Evolutionary conservation across 2,888 invertebrate species (phyloP), one percentile per base, ranked within the genome.

Genomic region (Megaustenia siamemsis): DNA sequence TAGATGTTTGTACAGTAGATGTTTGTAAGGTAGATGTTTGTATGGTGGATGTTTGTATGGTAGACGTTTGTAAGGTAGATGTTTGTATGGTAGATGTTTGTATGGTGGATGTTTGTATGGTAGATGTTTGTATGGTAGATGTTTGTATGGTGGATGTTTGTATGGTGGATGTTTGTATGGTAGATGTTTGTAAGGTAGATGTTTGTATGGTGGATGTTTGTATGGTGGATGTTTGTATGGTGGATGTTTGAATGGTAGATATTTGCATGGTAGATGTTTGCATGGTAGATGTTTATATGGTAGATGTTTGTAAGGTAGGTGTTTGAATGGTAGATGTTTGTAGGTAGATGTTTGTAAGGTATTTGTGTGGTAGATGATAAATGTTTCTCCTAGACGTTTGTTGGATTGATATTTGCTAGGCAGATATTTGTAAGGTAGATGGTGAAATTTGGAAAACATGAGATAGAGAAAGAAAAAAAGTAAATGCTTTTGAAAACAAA

Each of bases 151-250:
- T 66, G 32, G 6, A 66, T 21, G 73, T n/a, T n/a, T n/a, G n/a
- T n/a, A n/a, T n/a, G n/a, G n/a, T 71, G 32, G 83, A 90, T 56
- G 53, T 93, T 4, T 91, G 90, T 81, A 82, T 88, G 32, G 82
- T 80, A 28, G 24, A n/a, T 32, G 10, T 66, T 32, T 66, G 56
- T 32, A 6, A 8, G 6, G 28, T 32, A 6, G 28, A 32, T n/a
- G n/a, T n/a, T n/a, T 6, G 66, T 32, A 32, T 10, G 28, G 32
- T 66, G 32, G 32, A 66, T 32, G 24, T 66, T 66, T 15, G n/a
- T n/a, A n/a, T n/a, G n/a, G n/a, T 71, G 32, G 83, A 90, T 56
- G 53, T 93, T 4, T 91, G 90, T 81, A 82, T 88, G 32, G 82
- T 80, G 18, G 24, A n/a, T 32, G 10, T 66, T 32, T 66, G 56